These are phyloP conservation scores for Clarias gariepinus DNA, from an alignment of 2,113 vertebrate genomes.

Conservation along the genomic window DNA sequence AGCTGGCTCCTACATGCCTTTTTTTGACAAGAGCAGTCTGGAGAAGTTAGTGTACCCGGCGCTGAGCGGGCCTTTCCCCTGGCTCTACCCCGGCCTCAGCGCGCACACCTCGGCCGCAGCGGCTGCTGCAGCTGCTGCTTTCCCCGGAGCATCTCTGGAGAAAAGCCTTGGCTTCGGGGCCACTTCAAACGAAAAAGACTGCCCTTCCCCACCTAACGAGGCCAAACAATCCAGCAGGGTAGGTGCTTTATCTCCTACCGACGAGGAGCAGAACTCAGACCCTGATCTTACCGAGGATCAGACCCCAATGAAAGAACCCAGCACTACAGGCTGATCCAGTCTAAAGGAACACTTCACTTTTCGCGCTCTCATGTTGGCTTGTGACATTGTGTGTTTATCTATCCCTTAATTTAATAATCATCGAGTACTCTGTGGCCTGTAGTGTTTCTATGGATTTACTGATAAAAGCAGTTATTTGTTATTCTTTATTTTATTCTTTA, in stretches of 20 bases:
- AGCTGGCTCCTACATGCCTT: conserved; percentile 85
- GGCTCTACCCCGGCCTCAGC: conserved; percentile 79
- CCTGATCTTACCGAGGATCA: conserved; percentile 57
- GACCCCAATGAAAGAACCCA: conserved; percentile 58
- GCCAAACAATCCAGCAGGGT: conserved; percentile 58
- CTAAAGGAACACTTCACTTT: conserved; percentile 36
- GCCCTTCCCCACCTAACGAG: conserved; percentile 49
- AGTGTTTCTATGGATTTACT: conserved; percentile 52
- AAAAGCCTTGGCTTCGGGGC: conserved; percentile 59
- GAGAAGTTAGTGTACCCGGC: conserved; percentile 87
- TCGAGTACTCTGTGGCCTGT: conserved; percentile 44
- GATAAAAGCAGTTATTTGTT: conserved; percentile 41
- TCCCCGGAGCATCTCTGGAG: conserved; percentile 75
- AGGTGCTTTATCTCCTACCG: conserved; percentile 61
- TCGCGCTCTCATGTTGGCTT: conserved; percentile 48
- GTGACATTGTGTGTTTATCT: conserved; percentile 64
- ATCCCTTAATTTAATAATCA: conserved; percentile 49
- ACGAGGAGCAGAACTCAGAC: conserved; percentile 61
- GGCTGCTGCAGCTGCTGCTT: conserved; percentile 72
- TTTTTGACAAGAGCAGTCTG: conserved; percentile 84
- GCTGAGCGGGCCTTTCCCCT: conserved; percentile 78
- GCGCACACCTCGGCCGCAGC: conserved; percentile 69
- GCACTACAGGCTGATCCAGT: conserved; percentile 43
- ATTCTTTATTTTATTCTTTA: not conserved
- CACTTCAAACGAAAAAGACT: conserved; percentile 59